phyloP scores from a whole-genome alignment of 1,140 invertebrate genomes.

The Holcopasites calliopsidis region DNA sequence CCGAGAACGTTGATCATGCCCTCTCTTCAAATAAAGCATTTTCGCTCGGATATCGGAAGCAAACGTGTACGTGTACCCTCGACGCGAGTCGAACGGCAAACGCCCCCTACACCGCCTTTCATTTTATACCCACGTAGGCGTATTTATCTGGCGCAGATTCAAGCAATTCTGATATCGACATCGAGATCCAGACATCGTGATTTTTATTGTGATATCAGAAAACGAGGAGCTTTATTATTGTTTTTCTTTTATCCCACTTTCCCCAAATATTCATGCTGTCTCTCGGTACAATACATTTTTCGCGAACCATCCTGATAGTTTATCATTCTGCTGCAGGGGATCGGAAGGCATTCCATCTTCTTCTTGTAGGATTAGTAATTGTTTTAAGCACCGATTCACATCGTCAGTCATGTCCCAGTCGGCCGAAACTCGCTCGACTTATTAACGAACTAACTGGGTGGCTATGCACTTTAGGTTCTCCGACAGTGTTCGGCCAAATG shows the following conservation, averaged over 20 bases:
- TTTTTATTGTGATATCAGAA: no score
- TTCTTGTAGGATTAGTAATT: no score
- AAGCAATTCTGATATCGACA: no score
- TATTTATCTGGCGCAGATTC: neutral
- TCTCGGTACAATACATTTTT: no score
- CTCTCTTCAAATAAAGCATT: conserved; percentile 30
- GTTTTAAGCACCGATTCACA: neutral
- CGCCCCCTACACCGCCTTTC: neutral
- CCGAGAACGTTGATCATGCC: conserved; percentile 34
- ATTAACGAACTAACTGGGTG: conserved; percentile 29
- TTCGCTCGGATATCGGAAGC: conserved; percentile 23
- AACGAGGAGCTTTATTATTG: no score
- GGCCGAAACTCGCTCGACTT: conserved; percentile 18
- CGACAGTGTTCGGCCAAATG: conserved; percentile 60
- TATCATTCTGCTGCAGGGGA: no score
- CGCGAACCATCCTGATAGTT: no score
- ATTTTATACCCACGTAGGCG: neutral
- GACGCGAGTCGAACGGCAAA: neutral
- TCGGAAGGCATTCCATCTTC: no score
- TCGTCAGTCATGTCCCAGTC: neutral
- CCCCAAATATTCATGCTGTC: no score
- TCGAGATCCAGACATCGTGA: no score
- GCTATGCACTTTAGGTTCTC: no score
- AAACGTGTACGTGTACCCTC: neutral
- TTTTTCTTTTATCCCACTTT: no score